phyloP scores from a whole-genome alignment of 2,113 vertebrate species.

The Gnathonemus longibarbis region DNA sequence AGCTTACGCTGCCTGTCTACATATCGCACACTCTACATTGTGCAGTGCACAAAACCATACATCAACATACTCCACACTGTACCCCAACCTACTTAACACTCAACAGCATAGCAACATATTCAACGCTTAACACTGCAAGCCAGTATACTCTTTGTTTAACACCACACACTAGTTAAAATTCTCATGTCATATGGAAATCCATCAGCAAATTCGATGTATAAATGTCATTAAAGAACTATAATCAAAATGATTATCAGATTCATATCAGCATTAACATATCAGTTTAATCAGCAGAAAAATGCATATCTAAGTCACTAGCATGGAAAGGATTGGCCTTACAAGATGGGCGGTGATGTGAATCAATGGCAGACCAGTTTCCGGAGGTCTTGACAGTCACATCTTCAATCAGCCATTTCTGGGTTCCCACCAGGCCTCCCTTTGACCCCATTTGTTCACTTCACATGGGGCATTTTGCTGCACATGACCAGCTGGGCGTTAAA shows the following conservation, averaged over 20 bases:
- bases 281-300: background rate
- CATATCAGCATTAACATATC: background rate
- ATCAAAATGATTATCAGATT: background rate
- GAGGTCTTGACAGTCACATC: background rate
- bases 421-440: background rate
- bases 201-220: background rate
- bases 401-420: background rate
- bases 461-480: background rate
- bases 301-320: background rate
- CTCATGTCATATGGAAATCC: background rate
- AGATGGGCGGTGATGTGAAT: background rate
- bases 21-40: background rate
- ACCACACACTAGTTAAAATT: background rate
- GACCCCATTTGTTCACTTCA: slow-evolving; percentile 1
- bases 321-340: background rate
- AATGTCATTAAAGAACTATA: background rate
- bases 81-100: background rate
- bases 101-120: background rate
- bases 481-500: background rate
- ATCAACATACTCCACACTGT: background rate
- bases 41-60: background rate
- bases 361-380: background rate
- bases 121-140: background rate
- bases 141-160: background rate
- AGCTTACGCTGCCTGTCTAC: background rate